phyloP scores from a whole-genome alignment of 2,113 vertebrate species.

The Toxostoma redivivum region DNA sequence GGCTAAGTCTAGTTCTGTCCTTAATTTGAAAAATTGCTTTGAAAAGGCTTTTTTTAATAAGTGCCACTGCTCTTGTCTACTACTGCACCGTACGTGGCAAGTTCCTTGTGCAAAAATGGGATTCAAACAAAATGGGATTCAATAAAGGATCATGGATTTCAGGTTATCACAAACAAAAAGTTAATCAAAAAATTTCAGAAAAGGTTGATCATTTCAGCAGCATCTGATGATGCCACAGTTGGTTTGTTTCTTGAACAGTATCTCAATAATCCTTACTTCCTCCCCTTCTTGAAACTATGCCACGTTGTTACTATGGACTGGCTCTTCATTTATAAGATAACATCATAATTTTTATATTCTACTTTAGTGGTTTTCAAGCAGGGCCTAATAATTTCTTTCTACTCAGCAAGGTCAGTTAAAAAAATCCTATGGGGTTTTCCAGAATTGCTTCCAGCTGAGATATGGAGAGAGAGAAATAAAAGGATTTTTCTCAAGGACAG shows the following conservation, averaged over 20 bases:
- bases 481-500: background rate
- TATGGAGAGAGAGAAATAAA: background rate
- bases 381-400: background rate
- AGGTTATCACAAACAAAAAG: background rate
- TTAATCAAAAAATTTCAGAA: background rate
- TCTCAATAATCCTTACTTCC: background rate
- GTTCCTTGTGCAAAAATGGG: background rate
- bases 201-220: background rate
- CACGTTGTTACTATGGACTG: background rate
- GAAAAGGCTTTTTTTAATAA: background rate
- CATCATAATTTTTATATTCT: background rate
- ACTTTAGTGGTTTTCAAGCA: background rate
- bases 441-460: background rate
- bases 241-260: background rate
- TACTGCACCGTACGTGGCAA: background rate
- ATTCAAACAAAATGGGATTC: background rate
- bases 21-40: background rate
- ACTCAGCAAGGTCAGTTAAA: background rate
- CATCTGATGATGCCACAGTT: background rate
- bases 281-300: background rate
- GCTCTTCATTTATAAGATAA: background rate
- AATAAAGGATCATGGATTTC: background rate
- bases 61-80: background rate
- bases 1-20: background rate
- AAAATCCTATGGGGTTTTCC: background rate